Percentiles rank a stretch among this genome's conserved stretches.
Conservation (phyloP, 2,797 vertebrate genomes). For the Carduelis carduelis region DNA sequence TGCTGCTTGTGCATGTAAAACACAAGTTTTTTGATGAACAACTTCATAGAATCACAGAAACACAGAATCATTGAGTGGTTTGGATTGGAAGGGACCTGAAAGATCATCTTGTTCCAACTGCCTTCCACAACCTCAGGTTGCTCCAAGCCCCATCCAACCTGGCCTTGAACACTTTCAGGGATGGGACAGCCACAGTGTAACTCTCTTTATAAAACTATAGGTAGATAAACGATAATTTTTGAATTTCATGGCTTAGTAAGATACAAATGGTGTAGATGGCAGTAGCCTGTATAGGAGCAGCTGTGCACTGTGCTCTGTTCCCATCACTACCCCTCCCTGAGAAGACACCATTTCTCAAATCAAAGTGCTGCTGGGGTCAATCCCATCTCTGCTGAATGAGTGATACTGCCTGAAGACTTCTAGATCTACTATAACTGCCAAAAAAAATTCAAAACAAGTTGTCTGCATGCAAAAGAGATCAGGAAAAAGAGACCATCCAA, state of each 20-base stretch:
- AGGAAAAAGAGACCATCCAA: not conserved
- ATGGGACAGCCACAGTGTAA: not conserved
- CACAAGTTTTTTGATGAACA: not conserved
- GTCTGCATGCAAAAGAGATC: not conserved
- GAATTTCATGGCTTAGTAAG: not conserved
- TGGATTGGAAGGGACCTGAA: not conserved
- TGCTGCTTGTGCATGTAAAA: not conserved
- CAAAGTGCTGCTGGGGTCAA: not conserved
- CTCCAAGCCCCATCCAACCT: not conserved
- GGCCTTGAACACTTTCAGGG: not conserved
- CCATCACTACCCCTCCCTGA: not conserved
- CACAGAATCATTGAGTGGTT: not conserved
- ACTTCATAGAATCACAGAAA: not conserved
- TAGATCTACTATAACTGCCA: not conserved
- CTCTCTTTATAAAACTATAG: not conserved
- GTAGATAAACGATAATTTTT: not conserved
- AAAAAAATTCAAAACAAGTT: not conserved
- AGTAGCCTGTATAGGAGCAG: not conserved
- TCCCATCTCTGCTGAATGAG: not conserved
- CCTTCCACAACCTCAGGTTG: not conserved
- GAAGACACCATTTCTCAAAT: not conserved
- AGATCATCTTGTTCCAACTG: not conserved
- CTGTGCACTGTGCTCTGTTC: not conserved
- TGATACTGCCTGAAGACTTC: not conserved
- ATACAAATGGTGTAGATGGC: not conserved